Evolutionary conservation across 2,797 vertebrate species (phyloP), one percentile per base, ranked within the genome.

Genomic region (Gephyroberyx darwinii): DNA sequence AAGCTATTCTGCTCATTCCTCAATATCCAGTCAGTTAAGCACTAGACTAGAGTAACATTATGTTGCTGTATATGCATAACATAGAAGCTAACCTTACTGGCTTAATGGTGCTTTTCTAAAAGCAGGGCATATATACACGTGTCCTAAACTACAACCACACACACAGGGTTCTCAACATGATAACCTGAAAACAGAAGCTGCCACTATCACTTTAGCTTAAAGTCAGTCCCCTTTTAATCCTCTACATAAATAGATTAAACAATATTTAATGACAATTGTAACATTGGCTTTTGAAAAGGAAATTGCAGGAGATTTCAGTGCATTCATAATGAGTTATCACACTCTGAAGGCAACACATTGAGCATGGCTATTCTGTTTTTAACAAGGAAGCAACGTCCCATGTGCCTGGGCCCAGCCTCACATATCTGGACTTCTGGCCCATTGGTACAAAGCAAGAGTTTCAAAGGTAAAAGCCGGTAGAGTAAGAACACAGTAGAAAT

Each of bases 281-380:
- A 77, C 69, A 73, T 67, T 80, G 65, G 75, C 72, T 80, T 86
- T 63, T 74, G 63, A 63, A 84, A 79, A 90, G 74, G 71, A 64
- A 84, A 84, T 69, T 75, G 81, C 81, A 77, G 70, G 75, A 88
- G 75, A 86, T 85, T 84, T 87, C 86, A 90, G 87, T 92, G 90
- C 91, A 88, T 91, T 89, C 82, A 52, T 85, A 69, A 80, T 71
- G 85, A 87, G 87, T 69, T 74, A 20, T 90, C 75, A 85, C 70
- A 90, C 83, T 88, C 86, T 85, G 86, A 93, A 93, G 94, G 93
- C 92, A 92, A 92, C 81, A 83, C 86, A 90, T 87, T 90, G 73
- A 91, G 87, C 91, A 91, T 91, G 91, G 92, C 93, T 93, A 85
- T 92, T 90, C 89, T 90, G 86, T 91, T 90, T 91, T 77, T 81